A percentile compares a stretch with the other conserved stretches of the same genome.
These are phyloP conservation scores for Eilema griseolum DNA, from an alignment of 2,888 invertebrate genomes.

Conservation along the genomic window DNA sequence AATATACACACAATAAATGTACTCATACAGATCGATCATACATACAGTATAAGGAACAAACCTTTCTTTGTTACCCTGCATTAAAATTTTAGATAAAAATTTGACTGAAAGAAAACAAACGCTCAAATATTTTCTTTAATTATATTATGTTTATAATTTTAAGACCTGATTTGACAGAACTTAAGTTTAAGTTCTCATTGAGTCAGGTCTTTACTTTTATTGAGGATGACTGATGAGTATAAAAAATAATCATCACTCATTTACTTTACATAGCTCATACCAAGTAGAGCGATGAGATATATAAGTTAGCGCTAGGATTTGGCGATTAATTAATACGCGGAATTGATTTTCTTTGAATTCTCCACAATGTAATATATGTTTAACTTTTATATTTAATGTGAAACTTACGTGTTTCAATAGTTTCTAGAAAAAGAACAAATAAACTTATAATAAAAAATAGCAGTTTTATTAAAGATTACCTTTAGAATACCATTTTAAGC, in stretches of 20 bases:
- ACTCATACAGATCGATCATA: too few relatives aligned
- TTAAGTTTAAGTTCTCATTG: constrained; percentile 62
- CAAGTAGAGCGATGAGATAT: background rate
- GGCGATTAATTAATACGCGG: background rate
- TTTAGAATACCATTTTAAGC: constrained; percentile 30
- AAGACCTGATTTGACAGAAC: constrained; percentile 63
- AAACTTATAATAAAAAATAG: constrained; percentile 41
- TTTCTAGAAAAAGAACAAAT: constrained; percentile 51
- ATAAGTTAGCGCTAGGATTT: background rate
- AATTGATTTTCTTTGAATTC: background rate
- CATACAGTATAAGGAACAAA: background rate
- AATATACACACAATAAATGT: too few relatives aligned
- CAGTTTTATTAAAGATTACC: constrained; percentile 43
- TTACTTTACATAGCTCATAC: background rate
- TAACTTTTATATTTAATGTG: constrained; percentile 21
- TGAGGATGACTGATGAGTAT: background rate
- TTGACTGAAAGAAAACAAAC: constrained; percentile 37
- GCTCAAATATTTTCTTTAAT: constrained; percentile 29
- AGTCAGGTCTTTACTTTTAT: constrained; percentile 56
- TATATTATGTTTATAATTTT: background rate
- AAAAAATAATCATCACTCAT: background rate
- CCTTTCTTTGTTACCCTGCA: constrained; percentile 69
- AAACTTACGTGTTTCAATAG: constrained; percentile 42
- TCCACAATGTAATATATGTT: background rate
- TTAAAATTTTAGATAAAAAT: constrained; percentile 36